These are phyloP conservation scores for Holcopasites calliopsidis DNA, from an alignment of 1,140 invertebrate genomes.

Conservation along the genomic window DNA sequence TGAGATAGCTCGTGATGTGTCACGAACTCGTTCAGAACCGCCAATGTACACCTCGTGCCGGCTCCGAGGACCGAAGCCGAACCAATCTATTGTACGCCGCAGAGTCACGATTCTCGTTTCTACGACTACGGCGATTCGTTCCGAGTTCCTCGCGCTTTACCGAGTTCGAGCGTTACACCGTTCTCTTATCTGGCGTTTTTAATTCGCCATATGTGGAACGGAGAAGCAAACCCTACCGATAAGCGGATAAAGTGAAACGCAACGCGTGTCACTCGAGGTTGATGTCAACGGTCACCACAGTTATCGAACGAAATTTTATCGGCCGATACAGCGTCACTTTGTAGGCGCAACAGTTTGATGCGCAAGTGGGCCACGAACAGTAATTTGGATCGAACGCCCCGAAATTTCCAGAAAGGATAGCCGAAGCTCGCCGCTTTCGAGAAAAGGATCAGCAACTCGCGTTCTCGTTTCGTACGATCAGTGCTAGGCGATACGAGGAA, in stretches of 20 bases:
- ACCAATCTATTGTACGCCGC: not conserved
- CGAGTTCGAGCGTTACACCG: too few relatives aligned
- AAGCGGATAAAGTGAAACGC: too few relatives aligned
- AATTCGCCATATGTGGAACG: too few relatives aligned
- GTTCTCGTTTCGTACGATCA: too few relatives aligned
- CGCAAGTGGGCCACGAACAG: not conserved
- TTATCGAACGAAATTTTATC: too few relatives aligned
- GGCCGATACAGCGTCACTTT: not conserved
- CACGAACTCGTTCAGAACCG: constrained; percentile 56
- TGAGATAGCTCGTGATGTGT: constrained; percentile 66
- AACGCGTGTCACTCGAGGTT: too few relatives aligned
- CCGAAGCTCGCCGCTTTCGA: not conserved
- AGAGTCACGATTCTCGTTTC: constrained; percentile 40
- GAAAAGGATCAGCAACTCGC: too few relatives aligned
- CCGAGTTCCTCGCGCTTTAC: not conserved
- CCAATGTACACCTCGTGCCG: constrained; percentile 48
- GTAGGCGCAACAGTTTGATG: not conserved
- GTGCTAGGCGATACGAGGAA: not conserved
- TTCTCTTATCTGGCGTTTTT: too few relatives aligned
- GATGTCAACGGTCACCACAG: too few relatives aligned
- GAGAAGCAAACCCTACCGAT: too few relatives aligned
- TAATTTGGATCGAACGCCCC: not conserved
- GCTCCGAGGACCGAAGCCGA: constrained; percentile 16
- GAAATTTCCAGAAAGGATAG: not conserved
- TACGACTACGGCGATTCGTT: constrained; percentile 1